These are phyloP conservation scores for Mimumesa dahlbomi DNA, from an alignment of 2,888 invertebrate genomes.

Conservation along the genomic window DNA sequence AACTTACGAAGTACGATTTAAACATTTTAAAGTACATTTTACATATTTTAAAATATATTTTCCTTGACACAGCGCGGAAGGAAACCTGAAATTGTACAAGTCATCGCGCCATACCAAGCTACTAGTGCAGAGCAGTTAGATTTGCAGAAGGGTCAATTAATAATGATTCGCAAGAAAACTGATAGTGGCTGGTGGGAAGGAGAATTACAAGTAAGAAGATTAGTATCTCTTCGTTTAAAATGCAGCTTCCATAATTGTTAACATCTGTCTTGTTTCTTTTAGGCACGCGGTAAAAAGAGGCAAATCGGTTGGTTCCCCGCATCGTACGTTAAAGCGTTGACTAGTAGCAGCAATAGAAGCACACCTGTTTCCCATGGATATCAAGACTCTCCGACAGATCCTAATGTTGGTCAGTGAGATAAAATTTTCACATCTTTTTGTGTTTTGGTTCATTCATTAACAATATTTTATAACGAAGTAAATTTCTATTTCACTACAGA, in stretches of 20 bases:
- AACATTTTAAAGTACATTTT: no score
- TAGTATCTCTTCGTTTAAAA: background rate
- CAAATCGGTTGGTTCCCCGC: constrained; percentile 99
- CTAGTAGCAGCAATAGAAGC: constrained; percentile 78
- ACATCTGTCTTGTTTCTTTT: constrained; percentile 38
- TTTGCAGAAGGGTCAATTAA: constrained; percentile 93
- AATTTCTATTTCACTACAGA: constrained; percentile 83
- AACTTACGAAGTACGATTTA: no score
- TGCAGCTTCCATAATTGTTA: constrained; percentile 4
- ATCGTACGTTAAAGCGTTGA: constrained; percentile 91
- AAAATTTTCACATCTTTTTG: background rate
- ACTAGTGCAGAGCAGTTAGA: constrained; percentile 95
- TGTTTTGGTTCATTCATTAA: background rate
- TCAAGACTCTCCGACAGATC: constrained; percentile 79
- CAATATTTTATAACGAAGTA: background rate
- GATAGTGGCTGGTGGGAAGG: constrained; percentile 99
- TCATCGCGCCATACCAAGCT: constrained; percentile 95
- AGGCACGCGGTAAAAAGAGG: constrained; percentile 89
- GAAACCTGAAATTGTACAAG: constrained; percentile 96
- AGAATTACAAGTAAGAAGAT: constrained; percentile 89
- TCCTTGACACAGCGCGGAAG: constrained; percentile 83
- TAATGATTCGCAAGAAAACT: constrained; percentile 98
- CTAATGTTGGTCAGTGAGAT: constrained; percentile 73
- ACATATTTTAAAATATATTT: no score
- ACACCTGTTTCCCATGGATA: constrained; percentile 79